Conservation (phyloP, 2,797 vertebrate genomes). For the Uromys caudimaculatus region DNA sequence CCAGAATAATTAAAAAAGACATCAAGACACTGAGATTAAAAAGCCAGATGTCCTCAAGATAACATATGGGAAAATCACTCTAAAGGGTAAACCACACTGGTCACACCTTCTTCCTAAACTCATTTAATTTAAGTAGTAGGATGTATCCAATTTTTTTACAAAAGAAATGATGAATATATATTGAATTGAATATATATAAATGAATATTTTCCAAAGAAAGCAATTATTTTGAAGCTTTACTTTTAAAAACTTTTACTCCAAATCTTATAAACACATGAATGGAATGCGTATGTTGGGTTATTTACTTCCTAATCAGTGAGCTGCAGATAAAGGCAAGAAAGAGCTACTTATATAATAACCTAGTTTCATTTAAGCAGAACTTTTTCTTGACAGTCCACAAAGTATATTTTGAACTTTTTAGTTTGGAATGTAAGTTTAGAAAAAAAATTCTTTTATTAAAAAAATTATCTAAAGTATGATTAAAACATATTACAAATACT, state of each 20-base stretch:
- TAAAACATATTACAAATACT: neutral
- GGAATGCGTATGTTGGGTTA: neutral
- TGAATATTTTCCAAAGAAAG: neutral
- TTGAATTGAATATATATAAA: neutral
- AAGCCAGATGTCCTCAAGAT: neutral
- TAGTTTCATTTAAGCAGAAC: neutral
- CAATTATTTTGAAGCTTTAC: slow-evolving; percentile 1
- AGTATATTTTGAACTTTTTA: slow-evolving; percentile 11
- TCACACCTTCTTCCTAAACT: neutral
- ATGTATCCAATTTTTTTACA: neutral
- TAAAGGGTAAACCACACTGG: neutral
- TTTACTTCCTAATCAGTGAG: neutral
- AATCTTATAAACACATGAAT: neutral
- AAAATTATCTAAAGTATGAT: neutral
- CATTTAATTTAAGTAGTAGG: slow-evolving; percentile 15
- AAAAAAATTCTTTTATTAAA: neutral
- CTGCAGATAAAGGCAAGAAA: neutral
- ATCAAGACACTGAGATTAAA: neutral
- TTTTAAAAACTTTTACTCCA: neutral
- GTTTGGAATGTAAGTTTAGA: neutral
- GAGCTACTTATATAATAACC: neutral
- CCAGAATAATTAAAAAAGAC: slow-evolving; percentile 10
- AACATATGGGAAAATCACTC: neutral
- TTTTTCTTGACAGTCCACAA: neutral
- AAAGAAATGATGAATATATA: neutral